Evolutionary conservation across 2,113 vertebrate genomes (phyloP).

Genomic region (Hemiprocne comata): DNA sequence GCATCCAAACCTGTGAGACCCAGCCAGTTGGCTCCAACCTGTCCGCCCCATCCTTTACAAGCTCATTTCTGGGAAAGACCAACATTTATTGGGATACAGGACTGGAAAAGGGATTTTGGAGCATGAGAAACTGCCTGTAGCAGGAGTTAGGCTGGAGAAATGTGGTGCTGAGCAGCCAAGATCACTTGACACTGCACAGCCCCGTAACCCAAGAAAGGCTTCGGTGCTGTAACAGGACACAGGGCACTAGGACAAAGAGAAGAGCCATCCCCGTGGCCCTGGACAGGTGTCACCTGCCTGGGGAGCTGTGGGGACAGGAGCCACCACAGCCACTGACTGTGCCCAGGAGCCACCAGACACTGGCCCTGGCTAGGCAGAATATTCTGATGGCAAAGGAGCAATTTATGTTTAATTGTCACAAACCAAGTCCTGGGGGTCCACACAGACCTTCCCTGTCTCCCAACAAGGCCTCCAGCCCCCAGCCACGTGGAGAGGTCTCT

Average conservation of each 20-base stretch:
- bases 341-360: not conserved
- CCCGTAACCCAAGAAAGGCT: slow-evolving; percentile 43
- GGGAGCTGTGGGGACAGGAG: rapidly evolving
- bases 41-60: not conserved
- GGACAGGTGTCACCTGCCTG: not conserved
- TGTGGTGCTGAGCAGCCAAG: not conserved
- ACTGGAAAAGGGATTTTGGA: not conserved
- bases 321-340: not conserved
- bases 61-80: not conserved
- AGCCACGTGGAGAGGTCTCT: not conserved
- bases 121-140: not conserved
- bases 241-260: not conserved
- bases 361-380: not conserved
- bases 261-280: not conserved
- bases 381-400: not conserved
- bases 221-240: not conserved
- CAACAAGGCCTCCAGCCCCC: rapidly evolving
- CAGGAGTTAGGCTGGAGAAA: not conserved
- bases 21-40: not conserved
- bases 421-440: not conserved
- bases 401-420: rapidly evolving
- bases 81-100: not conserved
- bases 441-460: not conserved
- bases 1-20: not conserved
- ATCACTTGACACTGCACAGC: not conserved